Base-by-base conservation (phyloP, 1,140 invertebrate species). In the Cotesia vestalis region DNA sequence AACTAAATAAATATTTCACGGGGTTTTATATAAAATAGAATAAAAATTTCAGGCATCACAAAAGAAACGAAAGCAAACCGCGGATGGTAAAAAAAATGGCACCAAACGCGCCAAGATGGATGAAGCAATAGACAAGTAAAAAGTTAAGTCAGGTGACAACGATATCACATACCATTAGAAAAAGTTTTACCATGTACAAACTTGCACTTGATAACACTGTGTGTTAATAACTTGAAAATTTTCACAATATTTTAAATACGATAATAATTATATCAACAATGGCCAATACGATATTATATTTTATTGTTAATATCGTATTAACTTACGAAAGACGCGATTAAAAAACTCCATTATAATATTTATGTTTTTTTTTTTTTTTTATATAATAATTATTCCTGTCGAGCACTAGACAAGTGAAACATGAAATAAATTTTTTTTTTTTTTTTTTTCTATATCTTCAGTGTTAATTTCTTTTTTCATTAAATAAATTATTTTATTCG, bases 81-180 rank as follows among this genome's bases (percentile, higher is more conserved):
- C 84, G 79, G 83, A 85, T 74, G 80, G 81, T 84, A 87, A 85
- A 85, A 87, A 86, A 86, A 86, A 87, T 83, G 84, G 85, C 78
- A 84, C 84, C 80, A 85, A 87, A 83, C 83, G 84, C 83, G 77
- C 80, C 77, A 84, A 84, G 80, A 75, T 83, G 81, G 83, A 84
- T 71, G 84, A 84, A 81, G 83, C 83, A 73, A 80, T 86, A 87
- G 82, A 86, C 78, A 85, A 86, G 80, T 86, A 83, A 79, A 79
- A 78, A 79, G 77, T 77, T 80, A 80, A 71, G 66, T 60, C 34
- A 55, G 40, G 68, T 70, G 64, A 46, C 71, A 59, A 40, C 53
- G 62, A 75, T 72, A 66, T 62, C 62, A 53, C 62, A 74, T 75
- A 69, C 61, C 53, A 70, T 64, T 71, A 71, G 63, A 59, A 11